Evolutionary conservation across 1,140 invertebrate species (phyloP).

Genomic region (Drosophila sp.): DNA sequence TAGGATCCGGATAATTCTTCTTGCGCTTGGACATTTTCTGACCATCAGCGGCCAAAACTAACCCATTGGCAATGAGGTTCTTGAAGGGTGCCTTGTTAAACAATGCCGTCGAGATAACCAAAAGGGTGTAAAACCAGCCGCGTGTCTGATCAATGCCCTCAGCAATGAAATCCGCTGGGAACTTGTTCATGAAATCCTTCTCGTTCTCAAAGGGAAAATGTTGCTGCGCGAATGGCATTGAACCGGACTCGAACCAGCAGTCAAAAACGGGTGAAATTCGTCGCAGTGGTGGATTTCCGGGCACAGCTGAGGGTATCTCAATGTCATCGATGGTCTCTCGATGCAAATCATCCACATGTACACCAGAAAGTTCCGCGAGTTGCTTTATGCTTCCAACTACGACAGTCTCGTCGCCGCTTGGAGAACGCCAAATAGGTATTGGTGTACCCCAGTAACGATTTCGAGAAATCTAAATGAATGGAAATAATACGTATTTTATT

Average conservation of each 20-base stretch:
- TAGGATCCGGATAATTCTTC: conserved; percentile 99
- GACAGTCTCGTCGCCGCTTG: conserved; percentile 96
- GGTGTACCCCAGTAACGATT: conserved; percentile 99
- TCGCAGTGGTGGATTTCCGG: conserved; percentile 92
- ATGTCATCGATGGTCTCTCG: conserved; percentile 97
- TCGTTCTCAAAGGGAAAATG: conserved; percentile 98
- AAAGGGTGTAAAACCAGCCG: conserved; percentile 99
- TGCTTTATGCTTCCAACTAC: conserved; percentile 98
- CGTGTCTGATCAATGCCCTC: conserved; percentile 99
- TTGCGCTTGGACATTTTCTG: conserved; percentile 99
- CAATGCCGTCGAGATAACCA: conserved; percentile 98
- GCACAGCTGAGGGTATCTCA: conserved; percentile 95
- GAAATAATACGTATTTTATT: neutral
- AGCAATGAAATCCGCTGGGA: conserved; percentile 99
- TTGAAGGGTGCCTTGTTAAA: conserved; percentile 99
- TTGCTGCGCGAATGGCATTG: conserved; percentile 99
- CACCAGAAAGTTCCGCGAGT: conserved; percentile 92
- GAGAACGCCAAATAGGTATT: conserved; percentile 98
- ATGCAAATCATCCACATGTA: conserved; percentile 95
- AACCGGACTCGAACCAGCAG: conserved; percentile 99
- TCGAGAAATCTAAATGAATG: conserved; percentile 87
- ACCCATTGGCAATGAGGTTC: conserved; percentile 97
- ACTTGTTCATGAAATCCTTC: conserved; percentile 96
- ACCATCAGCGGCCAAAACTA: conserved; percentile 97
- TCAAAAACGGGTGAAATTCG: conserved; percentile 98